phyloP scores from a whole-genome alignment of 2,113 vertebrate species.

The Megaceryle maxima region DNA sequence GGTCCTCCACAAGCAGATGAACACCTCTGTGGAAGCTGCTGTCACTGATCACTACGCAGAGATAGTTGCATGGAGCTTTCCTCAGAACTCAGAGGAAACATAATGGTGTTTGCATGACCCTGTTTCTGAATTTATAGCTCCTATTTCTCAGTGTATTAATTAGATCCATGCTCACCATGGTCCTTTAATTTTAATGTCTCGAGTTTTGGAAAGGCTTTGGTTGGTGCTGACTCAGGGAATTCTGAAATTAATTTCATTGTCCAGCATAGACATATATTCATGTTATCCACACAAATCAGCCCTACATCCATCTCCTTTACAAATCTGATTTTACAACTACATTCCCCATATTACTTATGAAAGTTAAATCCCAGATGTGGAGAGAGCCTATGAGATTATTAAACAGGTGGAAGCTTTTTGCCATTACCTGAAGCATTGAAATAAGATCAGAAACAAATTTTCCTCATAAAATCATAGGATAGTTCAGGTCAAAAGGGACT shows the following conservation, averaged over 20 bases:
- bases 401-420: not conserved
- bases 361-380: not conserved
- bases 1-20: not conserved
- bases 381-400: not conserved
- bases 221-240: not conserved
- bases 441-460: not conserved
- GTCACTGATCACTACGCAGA: not conserved
- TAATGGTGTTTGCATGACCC: not conserved
- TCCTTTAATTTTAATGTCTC: not conserved
- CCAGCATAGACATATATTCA: fast-evolving
- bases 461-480: not conserved
- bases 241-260: not conserved
- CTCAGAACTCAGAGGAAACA: not conserved
- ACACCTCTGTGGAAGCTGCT: not conserved
- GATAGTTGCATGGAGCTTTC: not conserved
- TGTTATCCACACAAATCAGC: not conserved
- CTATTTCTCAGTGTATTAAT: not conserved
- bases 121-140: not conserved
- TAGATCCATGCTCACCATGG: not conserved
- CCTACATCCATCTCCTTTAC: not conserved
- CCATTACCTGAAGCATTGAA: not conserved
- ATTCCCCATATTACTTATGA: not conserved
- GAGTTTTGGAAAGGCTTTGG: not conserved
- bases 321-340: not conserved
- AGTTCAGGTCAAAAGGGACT: not conserved